Percentiles rank a stretch among this genome's conserved stretches.
phyloP scores from a whole-genome alignment of 2,797 vertebrate genomes.

The Gallinago solitaria region DNA sequence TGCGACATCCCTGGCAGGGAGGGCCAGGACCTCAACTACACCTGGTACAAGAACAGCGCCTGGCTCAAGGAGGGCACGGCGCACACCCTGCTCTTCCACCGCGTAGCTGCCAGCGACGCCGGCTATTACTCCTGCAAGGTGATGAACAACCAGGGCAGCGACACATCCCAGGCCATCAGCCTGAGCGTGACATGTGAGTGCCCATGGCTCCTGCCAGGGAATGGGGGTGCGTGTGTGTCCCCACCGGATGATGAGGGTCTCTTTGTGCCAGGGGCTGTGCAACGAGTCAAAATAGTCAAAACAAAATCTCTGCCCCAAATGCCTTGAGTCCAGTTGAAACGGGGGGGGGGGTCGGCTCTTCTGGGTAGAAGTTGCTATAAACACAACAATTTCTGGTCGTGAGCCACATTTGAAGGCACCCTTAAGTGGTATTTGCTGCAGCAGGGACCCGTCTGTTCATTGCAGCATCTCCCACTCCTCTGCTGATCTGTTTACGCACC shows the following conservation, averaged over 20 bases:
- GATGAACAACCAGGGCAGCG: constrained; percentile 48
- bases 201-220: not conserved
- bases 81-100: constrained; percentile 25
- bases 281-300: not conserved
- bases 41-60: constrained; percentile 74
- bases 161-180: constrained; percentile 25
- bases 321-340: accelerated
- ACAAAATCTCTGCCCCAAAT: accelerated
- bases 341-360: accelerated
- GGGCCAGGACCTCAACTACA: constrained; percentile 54
- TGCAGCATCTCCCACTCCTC: accelerated
- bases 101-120: not conserved
- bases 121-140: constrained; percentile 76
- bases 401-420: accelerated
- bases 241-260: not conserved
- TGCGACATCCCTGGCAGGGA: constrained; percentile 60
- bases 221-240: too few species aligned
- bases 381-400: accelerated
- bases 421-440: accelerated
- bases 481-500: accelerated
- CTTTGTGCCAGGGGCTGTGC: not conserved
- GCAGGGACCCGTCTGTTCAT: accelerated
- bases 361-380: not conserved
- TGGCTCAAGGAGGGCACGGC: constrained; percentile 37
- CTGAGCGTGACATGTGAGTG: constrained; percentile 73